Evolutionary conservation across 2,797 vertebrate genomes (phyloP).

Genomic region (Ctenochaetus hawaiiensis): DNA sequence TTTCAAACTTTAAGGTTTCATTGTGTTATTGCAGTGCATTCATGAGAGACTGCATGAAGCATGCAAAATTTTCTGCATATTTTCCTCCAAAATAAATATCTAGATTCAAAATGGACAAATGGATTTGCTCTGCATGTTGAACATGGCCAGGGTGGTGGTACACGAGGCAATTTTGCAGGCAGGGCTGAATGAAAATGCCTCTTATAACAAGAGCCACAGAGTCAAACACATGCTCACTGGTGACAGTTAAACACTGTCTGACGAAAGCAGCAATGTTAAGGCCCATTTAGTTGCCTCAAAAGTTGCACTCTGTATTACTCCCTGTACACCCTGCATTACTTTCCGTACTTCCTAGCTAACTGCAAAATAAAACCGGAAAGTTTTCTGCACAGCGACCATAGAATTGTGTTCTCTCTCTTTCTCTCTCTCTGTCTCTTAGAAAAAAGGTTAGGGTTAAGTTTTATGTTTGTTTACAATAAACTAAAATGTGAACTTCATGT

Average conservation of each 20-base stretch:
- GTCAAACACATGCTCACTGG: not conserved
- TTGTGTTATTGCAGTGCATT: not conserved
- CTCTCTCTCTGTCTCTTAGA: slow-evolving; percentile 31
- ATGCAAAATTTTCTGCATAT: not conserved
- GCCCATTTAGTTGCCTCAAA: not conserved
- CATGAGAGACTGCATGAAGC: not conserved
- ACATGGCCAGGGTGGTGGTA: not conserved
- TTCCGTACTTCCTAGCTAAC: not conserved
- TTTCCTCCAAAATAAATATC: not conserved
- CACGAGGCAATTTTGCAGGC: not conserved
- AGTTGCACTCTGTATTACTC: not conserved
- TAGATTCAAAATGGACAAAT: not conserved
- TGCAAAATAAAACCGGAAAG: not conserved
- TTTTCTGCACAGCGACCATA: slow-evolving; percentile 30
- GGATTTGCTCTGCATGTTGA: slow-evolving; percentile 17
- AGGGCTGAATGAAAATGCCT: not conserved
- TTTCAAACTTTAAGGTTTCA: not conserved
- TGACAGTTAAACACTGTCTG: not conserved
- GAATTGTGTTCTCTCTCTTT: slow-evolving; percentile 38
- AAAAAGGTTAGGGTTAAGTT: slow-evolving; percentile 19
- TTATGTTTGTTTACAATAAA: slow-evolving; percentile 56
- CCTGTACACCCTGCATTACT: not conserved
- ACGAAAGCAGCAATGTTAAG: not conserved
- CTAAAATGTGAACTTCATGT: slow-evolving; percentile 64
- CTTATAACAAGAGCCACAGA: not conserved